Base-by-base conservation (phyloP, 1,140 invertebrate species). In the Rhyzopertha dominica region DNA sequence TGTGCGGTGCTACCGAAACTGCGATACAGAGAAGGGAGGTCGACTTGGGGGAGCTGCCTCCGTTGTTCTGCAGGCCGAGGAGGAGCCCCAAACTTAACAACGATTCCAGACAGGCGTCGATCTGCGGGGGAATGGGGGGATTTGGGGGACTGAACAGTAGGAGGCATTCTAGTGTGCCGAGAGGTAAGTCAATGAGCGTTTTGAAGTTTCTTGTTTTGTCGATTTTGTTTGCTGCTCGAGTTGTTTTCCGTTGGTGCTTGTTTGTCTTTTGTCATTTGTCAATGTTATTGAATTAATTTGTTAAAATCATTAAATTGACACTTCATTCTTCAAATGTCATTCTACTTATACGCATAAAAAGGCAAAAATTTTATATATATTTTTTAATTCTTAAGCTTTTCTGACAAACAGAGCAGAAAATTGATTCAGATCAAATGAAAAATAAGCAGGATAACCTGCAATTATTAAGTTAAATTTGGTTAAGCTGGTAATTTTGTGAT, bases 11-110 rank as follows among this genome's bases (percentile, higher is more conserved):
- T 4, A 87, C 80, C 1, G 85, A 88, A 26, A 78, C 79, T 52
- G 85, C 87, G 4, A 82, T 94, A 58, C 81, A 93, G 65, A 78
- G 84, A 72, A 74, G 89, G 71, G 82, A 85, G 62, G 84, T 93
- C 50, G 82, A 92, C 65, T 74, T 90, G 53, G 83, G 80, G 61
- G 85, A 92, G 65, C 68, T 88, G 60, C 79, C 79, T 12, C 79
- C 85, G 0, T 63, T 89, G 14, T 89, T 89, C 58, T 85, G 84
- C 53, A 74, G 84, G 7, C 84, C 84, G n/a, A 72, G 83, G 1
- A 74, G 79, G 36, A 87, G 84, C 64, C 86, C 85, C 0, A 82
- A 86, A 53, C 59, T 87, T 10, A 79, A 82, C 44, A 68, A 73
- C 0, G 83, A 85, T 32, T 85, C 83, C 0, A 69, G 84, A 14